A percentile compares a stretch with the other conserved stretches of the same genome.
These are phyloP conservation scores for Merluccius polli DNA, from an alignment of 2,797 vertebrate species.

Conservation along the genomic window DNA sequence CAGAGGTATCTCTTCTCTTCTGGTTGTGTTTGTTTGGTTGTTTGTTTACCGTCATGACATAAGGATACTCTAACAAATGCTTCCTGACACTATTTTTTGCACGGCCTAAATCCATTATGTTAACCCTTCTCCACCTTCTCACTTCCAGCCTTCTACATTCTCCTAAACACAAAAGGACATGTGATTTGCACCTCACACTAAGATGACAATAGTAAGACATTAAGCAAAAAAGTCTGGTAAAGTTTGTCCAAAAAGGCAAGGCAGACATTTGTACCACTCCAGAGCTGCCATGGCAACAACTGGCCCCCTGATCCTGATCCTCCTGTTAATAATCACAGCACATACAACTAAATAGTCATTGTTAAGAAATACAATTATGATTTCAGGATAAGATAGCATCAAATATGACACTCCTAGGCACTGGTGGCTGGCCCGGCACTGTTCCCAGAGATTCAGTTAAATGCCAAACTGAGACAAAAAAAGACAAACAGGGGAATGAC, in stretches of 20 bases:
- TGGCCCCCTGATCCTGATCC: background rate
- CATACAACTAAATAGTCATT: too few species aligned
- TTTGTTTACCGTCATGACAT: too few species aligned
- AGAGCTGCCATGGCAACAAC: background rate
- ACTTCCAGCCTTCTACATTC: background rate
- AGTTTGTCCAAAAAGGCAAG: background rate
- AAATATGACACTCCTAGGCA: background rate
- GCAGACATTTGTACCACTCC: background rate
- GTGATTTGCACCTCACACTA: background rate
- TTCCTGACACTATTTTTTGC: slow-evolving; percentile 24
- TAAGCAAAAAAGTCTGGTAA: background rate
- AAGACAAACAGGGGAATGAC: too few species aligned
- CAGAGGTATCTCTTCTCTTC: background rate
- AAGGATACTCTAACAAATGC: background rate
- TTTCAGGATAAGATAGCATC: background rate
- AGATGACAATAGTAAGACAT: background rate
- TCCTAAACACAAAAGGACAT: background rate
- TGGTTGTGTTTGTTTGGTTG: background rate
- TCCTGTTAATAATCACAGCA: background rate
- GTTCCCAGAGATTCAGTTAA: too few species aligned
- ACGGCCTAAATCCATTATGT: slow-evolving; percentile 52
- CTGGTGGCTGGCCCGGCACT: too few species aligned
- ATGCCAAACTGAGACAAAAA: too few species aligned
- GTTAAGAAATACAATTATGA: too few species aligned
- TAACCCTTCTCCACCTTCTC: slow-evolving; percentile 48